phyloP scores from a whole-genome alignment of 2,888 invertebrate species.

The Nomada fabriciana region DNA sequence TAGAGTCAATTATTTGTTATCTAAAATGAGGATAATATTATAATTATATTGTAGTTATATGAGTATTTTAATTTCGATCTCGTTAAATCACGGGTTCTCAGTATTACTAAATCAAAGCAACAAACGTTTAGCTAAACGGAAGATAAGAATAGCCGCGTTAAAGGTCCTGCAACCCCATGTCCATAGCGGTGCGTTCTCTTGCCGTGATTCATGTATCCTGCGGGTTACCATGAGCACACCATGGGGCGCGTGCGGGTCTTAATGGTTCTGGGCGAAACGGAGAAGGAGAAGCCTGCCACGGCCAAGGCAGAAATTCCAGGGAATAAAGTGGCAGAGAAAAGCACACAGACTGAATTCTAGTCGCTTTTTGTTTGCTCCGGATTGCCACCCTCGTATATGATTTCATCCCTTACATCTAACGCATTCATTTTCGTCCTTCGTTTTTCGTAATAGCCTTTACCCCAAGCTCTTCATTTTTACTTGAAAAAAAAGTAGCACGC shows the following conservation, averaged over 20 bases:
- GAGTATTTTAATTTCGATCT: neutral
- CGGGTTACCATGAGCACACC: constrained; percentile 39
- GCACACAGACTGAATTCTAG: constrained; percentile 30
- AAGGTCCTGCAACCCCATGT: constrained; percentile 23
- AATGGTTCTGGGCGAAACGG: constrained; percentile 41
- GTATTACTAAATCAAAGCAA: neutral
- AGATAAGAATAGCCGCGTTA: constrained; percentile 14
- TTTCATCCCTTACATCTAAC: constrained; percentile 31
- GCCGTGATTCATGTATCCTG: constrained; percentile 55
- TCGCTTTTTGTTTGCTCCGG: constrained; percentile 54
- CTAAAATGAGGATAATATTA: no score
- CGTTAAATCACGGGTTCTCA: constrained; percentile 1
- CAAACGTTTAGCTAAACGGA: constrained; percentile 17
- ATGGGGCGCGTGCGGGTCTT: constrained; percentile 34
- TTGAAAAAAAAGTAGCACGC: constrained; percentile 11
- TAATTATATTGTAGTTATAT: no score
- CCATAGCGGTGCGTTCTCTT: constrained; percentile 27
- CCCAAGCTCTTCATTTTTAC: neutral
- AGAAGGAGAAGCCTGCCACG: constrained; percentile 6
- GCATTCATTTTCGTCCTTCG: constrained; percentile 33
- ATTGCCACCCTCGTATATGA: constrained; percentile 35
- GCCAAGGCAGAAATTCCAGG: constrained; percentile 18
- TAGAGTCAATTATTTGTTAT: no score
- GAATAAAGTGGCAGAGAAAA: constrained; percentile 39
- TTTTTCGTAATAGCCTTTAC: neutral